Conservation (phyloP, 1,140 invertebrate species). For the Sesamia nonagrioides region DNA sequence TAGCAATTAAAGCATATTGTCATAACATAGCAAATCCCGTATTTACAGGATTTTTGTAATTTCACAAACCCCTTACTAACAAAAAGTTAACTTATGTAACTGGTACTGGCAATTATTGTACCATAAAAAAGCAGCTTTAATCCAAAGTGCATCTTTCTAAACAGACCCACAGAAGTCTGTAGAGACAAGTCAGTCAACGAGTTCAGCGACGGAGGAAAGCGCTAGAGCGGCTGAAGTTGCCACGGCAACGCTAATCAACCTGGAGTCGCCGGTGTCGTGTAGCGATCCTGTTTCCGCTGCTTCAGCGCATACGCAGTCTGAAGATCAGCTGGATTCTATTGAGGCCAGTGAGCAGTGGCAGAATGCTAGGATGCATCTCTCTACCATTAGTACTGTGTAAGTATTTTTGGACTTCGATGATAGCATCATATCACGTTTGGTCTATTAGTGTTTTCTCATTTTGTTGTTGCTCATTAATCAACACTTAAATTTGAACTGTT, state of each 20-base stretch:
- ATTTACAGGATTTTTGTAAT: no score
- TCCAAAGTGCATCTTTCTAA: neutral
- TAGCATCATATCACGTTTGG: neutral
- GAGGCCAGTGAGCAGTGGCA: slow-evolving; percentile 78
- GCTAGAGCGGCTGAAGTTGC: slow-evolving; percentile 70
- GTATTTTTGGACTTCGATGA: slow-evolving; percentile 50
- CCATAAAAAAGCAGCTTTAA: neutral
- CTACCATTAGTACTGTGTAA: slow-evolving; percentile 75
- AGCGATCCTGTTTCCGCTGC: slow-evolving; percentile 56
- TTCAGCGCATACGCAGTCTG: slow-evolving; percentile 49
- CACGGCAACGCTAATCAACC: slow-evolving; percentile 77
- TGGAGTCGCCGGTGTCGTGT: slow-evolving; percentile 75
- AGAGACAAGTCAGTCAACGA: slow-evolving; percentile 78
- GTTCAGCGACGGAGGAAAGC: slow-evolving; percentile 74
- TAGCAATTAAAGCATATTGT: no score
- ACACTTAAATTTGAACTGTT: no score
- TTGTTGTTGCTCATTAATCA: no score
- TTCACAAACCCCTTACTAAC: no score
- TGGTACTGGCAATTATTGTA: neutral
- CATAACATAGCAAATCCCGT: no score
- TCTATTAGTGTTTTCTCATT: no score
- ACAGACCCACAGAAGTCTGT: slow-evolving; percentile 78
- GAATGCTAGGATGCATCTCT: slow-evolving; percentile 71
- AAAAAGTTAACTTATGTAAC: no score
- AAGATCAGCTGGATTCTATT: slow-evolving; percentile 82